A percentile compares a stretch with the other conserved stretches of the same genome.
Evolutionary conservation across 2,113 vertebrate species (phyloP).

Genomic region (Cebidichthys violaceus): DNA sequence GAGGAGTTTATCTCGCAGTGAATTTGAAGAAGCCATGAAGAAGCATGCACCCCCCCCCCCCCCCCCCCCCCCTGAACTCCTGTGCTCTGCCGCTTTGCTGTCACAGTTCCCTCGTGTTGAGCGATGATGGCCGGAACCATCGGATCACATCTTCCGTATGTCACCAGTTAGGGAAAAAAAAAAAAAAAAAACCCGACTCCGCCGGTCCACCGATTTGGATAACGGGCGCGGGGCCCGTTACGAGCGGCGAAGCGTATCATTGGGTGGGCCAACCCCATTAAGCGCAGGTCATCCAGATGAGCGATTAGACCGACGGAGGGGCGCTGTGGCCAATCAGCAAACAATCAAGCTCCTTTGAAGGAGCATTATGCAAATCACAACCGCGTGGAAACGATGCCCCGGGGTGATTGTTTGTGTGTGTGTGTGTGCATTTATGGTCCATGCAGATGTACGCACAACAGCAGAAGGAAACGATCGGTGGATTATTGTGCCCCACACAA

Average conservation of each 20-base stretch:
- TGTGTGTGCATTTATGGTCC: neutral
- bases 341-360: conserved; percentile 59
- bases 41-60: no score
- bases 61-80: neutral
- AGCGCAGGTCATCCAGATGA: conserved; percentile 55
- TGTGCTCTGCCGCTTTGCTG: neutral
- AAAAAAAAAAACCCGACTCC: conserved; percentile 15
- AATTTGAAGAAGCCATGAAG: no score
- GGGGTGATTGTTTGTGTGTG: neutral
- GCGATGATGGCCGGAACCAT: conserved; percentile 29
- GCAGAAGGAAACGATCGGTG: neutral
- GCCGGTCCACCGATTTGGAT: conserved; percentile 41
- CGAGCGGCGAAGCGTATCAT: conserved; percentile 33
- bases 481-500: conserved; percentile 20
- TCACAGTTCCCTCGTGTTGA: conserved; percentile 2
- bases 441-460: neutral
- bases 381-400: neutral
- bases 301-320: conserved; percentile 45
- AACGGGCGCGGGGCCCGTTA: neutral
- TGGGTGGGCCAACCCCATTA: conserved; percentile 46
- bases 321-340: conserved; percentile 41
- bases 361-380: conserved; percentile 54
- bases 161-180: conserved; percentile 36
- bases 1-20: neutral
- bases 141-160: conserved; percentile 46